These are phyloP conservation scores for Chouioia cunea DNA, from an alignment of 2,888 invertebrate species.

Conservation along the genomic window DNA sequence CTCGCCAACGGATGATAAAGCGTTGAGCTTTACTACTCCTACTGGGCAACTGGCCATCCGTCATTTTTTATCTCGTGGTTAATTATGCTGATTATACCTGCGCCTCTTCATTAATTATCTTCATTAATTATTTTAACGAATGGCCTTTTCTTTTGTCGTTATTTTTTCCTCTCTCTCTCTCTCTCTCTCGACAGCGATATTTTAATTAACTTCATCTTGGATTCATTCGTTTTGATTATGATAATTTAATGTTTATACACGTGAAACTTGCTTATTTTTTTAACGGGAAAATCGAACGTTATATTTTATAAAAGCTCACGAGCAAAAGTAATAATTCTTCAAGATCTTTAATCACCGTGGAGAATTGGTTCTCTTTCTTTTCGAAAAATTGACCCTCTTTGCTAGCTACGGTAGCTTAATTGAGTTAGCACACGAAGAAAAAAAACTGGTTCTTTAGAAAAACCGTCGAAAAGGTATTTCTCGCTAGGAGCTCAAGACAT, in stretches of 20 bases:
- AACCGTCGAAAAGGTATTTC: slow-evolving; percentile 36
- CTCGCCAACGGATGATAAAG: slow-evolving; percentile 50
- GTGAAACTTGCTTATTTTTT: too few relatives aligned
- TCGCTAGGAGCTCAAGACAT: slow-evolving; percentile 65
- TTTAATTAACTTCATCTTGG: not conserved
- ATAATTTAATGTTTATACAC: too few relatives aligned
- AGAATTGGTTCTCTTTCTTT: slow-evolving; percentile 10
- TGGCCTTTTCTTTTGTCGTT: slow-evolving; percentile 26
- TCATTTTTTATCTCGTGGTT: slow-evolving; percentile 64
- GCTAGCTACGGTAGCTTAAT: slow-evolving; percentile 27
- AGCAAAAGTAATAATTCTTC: slow-evolving; percentile 4
- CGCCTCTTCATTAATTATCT: slow-evolving; percentile 48
- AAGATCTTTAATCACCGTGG: slow-evolving; percentile 13
- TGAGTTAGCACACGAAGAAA: slow-evolving; percentile 39
- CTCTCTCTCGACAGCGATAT: too few relatives aligned
- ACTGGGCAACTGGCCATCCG: slow-evolving; percentile 53
- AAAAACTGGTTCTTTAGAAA: slow-evolving; percentile 29
- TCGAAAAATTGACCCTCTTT: slow-evolving; percentile 30
- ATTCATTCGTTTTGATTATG: too few relatives aligned
- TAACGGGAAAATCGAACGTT: too few relatives aligned
- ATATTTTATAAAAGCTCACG: not conserved
- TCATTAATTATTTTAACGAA: slow-evolving; percentile 44
- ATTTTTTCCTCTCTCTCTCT: slow-evolving; percentile 8
- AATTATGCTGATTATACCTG: slow-evolving; percentile 47
- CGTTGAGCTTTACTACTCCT: slow-evolving; percentile 52